These are phyloP conservation scores for Limnephilus rhombicus DNA, from an alignment of 2,888 invertebrate genomes.

Conservation along the genomic window DNA sequence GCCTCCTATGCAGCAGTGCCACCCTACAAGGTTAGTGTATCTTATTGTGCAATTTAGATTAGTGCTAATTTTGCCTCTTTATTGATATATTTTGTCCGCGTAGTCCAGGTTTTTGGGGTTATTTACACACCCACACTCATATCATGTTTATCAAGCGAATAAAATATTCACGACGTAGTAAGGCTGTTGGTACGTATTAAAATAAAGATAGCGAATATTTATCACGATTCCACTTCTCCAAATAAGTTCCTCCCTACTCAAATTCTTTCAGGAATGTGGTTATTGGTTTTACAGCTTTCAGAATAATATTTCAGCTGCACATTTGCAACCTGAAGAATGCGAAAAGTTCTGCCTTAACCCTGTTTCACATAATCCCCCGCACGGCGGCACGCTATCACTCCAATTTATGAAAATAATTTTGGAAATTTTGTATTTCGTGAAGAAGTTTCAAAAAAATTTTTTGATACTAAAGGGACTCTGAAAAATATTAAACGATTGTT, in stretches of 20 bases:
- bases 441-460: conserved; percentile 46
- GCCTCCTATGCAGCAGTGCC: too few species aligned
- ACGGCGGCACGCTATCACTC: conserved; percentile 52
- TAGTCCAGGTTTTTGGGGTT: too few species aligned
- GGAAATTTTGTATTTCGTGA: conserved; percentile 55
- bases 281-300: conserved; percentile 7
- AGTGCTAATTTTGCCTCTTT: too few species aligned
- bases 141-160: too few species aligned
- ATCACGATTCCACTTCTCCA: too few species aligned
- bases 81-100: too few species aligned
- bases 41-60: too few species aligned
- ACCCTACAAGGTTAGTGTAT: too few species aligned
- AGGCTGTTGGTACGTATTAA: too few species aligned
- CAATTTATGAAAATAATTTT: conserved; percentile 56
- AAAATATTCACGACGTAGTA: too few species aligned
- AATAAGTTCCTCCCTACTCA: background rate
- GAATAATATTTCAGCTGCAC: background rate
- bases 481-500: background rate
- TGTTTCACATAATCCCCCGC: background rate
- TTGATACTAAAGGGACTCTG: background rate
- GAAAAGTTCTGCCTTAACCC: background rate
- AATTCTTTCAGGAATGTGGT: background rate
- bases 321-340: conserved; percentile 32
- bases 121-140: too few species aligned
- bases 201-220: too few species aligned